Base-by-base conservation (phyloP, 2,113 vertebrate species). In the Progne subis region DNA sequence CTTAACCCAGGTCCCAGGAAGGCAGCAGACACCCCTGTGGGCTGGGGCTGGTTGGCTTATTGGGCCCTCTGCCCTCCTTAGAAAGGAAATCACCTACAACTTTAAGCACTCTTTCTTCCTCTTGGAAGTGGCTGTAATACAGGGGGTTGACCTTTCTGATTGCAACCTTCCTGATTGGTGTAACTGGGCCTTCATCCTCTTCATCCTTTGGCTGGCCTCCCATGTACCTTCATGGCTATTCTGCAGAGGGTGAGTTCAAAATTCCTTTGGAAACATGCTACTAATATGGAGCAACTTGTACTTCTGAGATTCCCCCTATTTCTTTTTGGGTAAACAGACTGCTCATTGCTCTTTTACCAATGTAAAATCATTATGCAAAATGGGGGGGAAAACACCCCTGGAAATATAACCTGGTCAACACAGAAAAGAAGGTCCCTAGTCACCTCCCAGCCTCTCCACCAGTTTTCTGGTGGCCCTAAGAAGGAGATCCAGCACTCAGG, bases 381-480 rank as follows among this genome's bases (percentile, higher is more conserved):
- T 6, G 4, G 17, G 4, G 11, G 5, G 0, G 11, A 32, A 57
- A 43, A 10, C 2, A 5, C 11, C 7, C 11, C 7, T 8, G 12
- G 9, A 61, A 65, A 43, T 11, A 8, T 23, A 60, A 44, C 4
- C 28, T n/a, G 25, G 11, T 69, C 23, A 49, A 13, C 28, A 21
- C 24, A 70, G 55, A 17, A 52, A 37, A 26, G 17, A 15, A 6
- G 4, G 7, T 49, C 11, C 6, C 5, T 23, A 5, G 18, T 43
- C 26, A 49, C 6, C 14, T 87, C 32, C 6, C 29, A 52, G 24
- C 18, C 65, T 46, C 8, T 67, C 37, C 28, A 49, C 11, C 10
- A 59, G 28, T 50, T 68, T 82, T 15, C 32, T 1, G 0, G 34
- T 47, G 52, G 6, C 16, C 57, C 32, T 43, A 10, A 76, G 75